Evolutionary conservation across 2,797 vertebrate genomes (phyloP), one percentile per base, ranked within the genome.

Genomic region (Novumbra hubbsi): DNA sequence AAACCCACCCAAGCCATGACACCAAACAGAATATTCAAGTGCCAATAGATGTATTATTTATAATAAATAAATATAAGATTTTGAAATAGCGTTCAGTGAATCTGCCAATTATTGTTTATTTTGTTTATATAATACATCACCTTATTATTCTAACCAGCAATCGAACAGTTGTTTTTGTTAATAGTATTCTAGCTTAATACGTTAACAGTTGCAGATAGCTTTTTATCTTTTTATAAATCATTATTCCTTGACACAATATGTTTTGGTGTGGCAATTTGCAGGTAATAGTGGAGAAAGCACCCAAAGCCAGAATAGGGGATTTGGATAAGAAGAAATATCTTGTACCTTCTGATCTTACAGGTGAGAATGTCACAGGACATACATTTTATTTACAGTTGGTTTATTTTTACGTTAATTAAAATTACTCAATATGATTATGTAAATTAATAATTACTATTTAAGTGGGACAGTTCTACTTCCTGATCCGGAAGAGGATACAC

Each of bases 321-420:
- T 82, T 94, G 87, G 93, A 95, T 83, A 95, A 95, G 80, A 95
- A 94, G 88, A 94, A 95, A 79, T 94, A 94, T 63, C 83, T 94
- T 68, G 93, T 95, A 66, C 92, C 94, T 17, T 94, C 94, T 66
- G 94, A 95, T 77, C 91, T 95, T 48, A 95, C 93, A 90, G 93
- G 94, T 95, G 73, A 66, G 11, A 27, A 45, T 14, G 41, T 45
- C 32, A 16, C 62, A 48, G 67, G 41, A 16, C 24, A 49, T 68
- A 19, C 15, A 67, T 67, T 32, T 24, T 28, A 65, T 30, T 65
- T 65, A 27, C 28, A 15, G 5, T 63, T 24, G 24, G 14, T 28
- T 6, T 7, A 30, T 63, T 63, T 30, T 27, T 12, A 62, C 60
- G 30, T 63, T 66, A 38, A 19, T 41, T 67, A 5, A 28, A 64